Conservation (phyloP, 1,140 invertebrate species). For the Parapsyche elsis region DNA sequence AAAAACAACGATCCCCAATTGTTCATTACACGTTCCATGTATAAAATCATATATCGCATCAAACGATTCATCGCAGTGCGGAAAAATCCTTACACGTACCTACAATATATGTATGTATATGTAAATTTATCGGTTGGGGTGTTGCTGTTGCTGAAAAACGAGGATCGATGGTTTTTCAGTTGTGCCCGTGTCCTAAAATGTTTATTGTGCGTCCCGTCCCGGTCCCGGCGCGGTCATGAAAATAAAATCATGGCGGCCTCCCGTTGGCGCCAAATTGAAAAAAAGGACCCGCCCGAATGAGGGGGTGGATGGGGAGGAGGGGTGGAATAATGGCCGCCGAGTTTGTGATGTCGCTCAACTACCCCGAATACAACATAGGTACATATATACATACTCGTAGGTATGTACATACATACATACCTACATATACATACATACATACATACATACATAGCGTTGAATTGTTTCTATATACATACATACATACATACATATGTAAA, state of each 20-base stretch:
- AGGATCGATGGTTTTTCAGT: conserved; percentile 25
- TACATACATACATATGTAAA: too few relatives aligned
- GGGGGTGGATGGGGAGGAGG: neutral
- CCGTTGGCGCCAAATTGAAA: conserved; percentile 46
- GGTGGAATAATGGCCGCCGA: conserved; percentile 39
- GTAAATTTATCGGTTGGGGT: neutral
- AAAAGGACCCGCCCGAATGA: conserved; percentile 29
- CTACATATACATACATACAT: too few relatives aligned
- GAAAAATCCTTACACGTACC: too few relatives aligned
- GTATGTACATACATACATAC: too few relatives aligned
- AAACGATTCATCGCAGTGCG: too few relatives aligned
- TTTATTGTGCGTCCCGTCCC: conserved; percentile 36
- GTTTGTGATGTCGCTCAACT: conserved; percentile 35
- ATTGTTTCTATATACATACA: too few relatives aligned
- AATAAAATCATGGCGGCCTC: conserved; percentile 47
- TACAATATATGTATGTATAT: neutral
- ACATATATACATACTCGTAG: too few relatives aligned
- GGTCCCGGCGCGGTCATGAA: conserved; percentile 44
- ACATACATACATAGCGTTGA: too few relatives aligned
- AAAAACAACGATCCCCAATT: too few relatives aligned
- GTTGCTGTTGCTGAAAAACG: neutral
- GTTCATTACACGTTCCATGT: too few relatives aligned
- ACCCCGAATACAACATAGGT: neutral
- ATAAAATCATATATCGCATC: too few relatives aligned
- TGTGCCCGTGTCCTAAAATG: conserved; percentile 23